phyloP scores from a whole-genome alignment of 2,888 invertebrate genomes.

The Xylophagus ater region DNA sequence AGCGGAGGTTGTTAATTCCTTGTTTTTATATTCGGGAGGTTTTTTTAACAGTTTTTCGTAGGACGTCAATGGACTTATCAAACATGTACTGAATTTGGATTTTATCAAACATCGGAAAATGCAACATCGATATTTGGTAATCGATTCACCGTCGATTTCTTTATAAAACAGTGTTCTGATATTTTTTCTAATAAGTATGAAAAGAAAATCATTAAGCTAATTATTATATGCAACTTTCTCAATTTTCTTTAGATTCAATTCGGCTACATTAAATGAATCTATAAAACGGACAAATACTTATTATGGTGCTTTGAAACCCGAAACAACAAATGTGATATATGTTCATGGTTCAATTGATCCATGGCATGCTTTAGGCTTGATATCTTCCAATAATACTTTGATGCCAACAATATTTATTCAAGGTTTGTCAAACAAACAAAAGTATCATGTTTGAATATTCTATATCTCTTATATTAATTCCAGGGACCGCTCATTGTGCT shows the following conservation, averaged over 20 bases:
- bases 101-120: slow-evolving; percentile 72
- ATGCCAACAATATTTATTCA: slow-evolving; percentile 65
- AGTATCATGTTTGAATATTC: not conserved
- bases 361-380: slow-evolving; percentile 73
- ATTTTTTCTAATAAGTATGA: slow-evolving; percentile 62
- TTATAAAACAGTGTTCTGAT: slow-evolving; percentile 68
- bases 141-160: slow-evolving; percentile 64
- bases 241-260: no score
- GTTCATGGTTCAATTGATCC: slow-evolving; percentile 85
- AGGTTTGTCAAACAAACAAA: slow-evolving; percentile 41
- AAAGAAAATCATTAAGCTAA: not conserved
- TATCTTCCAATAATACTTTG: slow-evolving; percentile 40
- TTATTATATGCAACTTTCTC: slow-evolving; percentile 40
- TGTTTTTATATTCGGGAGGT: no score
- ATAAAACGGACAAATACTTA: slow-evolving; percentile 62
- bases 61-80: slow-evolving; percentile 87
- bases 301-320: slow-evolving; percentile 64
- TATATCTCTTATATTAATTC: slow-evolving; percentile 18
- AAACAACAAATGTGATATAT: slow-evolving; percentile 63
- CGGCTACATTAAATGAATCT: slow-evolving; percentile 47
- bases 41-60: no score
- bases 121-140: slow-evolving; percentile 55
- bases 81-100: slow-evolving; percentile 93
- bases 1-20: no score
- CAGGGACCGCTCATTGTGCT: slow-evolving; percentile 90